A percentile compares a stretch with the other conserved stretches of the same genome.
Conservation (phyloP, 2,888 invertebrate species). For the Mermis nigrescens region DNA sequence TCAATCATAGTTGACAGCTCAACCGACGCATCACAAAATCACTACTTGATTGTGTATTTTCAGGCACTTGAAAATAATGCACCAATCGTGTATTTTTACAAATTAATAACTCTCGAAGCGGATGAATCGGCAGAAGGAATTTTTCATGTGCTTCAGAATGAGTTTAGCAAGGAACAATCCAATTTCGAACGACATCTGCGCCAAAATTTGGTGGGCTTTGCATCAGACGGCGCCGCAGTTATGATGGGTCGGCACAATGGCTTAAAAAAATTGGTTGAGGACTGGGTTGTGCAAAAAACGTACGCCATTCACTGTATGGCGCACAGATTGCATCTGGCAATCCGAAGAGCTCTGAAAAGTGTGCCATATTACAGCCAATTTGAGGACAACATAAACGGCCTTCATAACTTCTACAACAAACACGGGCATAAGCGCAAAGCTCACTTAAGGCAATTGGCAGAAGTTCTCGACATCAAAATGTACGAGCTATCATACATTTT, state of each 20-base stretch:
- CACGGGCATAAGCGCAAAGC: not conserved
- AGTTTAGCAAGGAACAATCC: not conserved
- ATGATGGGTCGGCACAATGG: conserved; percentile 1
- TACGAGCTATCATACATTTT: conserved; percentile 3
- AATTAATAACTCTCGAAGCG: not conserved
- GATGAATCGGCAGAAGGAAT: not conserved
- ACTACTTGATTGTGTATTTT: not conserved
- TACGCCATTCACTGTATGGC: not conserved
- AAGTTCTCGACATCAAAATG: not conserved
- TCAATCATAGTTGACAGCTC: not conserved
- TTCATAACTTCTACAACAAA: not conserved
- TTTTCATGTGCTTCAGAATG: not conserved
- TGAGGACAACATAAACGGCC: not conserved
- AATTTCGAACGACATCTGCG: not conserved
- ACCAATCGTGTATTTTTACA: not conserved
- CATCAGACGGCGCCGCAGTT: conserved; percentile 4
- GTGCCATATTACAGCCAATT: not conserved
- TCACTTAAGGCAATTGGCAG: not conserved
- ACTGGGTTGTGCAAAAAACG: not conserved
- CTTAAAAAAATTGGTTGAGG: not conserved
- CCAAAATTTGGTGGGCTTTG: not conserved
- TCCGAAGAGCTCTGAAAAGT: not conserved
- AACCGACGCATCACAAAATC: not conserved
- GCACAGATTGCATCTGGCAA: not conserved
- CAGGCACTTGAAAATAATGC: not conserved